phyloP scores from a whole-genome alignment of 2,888 invertebrate genomes.

The Piscicola geometra region DNA sequence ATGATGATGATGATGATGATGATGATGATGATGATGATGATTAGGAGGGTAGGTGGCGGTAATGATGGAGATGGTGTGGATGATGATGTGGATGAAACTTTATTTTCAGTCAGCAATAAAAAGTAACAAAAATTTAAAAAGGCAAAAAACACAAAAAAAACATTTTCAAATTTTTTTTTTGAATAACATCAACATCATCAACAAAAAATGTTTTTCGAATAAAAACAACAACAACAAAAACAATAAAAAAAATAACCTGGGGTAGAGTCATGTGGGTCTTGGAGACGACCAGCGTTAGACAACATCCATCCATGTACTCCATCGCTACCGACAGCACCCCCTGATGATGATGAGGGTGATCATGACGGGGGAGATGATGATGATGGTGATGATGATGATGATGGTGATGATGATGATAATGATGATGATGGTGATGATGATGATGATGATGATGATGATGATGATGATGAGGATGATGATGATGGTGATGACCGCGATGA shows the following conservation, averaged over 20 bases:
- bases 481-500: neutral
- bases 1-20: constrained; percentile 63
- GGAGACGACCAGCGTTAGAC: constrained; percentile 95
- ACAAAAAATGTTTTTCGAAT: no score
- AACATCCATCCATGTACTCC: constrained; percentile 98
- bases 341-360: constrained; percentile 15
- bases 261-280: constrained; percentile 65
- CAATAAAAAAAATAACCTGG: neutral
- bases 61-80: neutral
- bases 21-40: neutral
- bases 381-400: constrained; percentile 34
- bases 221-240: no score
- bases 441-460: constrained; percentile 4
- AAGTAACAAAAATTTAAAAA: no score
- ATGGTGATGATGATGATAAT: constrained; percentile 28
- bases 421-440: neutral
- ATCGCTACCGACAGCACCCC: constrained; percentile 77
- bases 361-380: constrained; percentile 18
- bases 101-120: neutral
- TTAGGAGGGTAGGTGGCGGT: neutral
- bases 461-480: neutral
- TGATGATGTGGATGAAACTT: neutral
- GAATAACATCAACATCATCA: no score
- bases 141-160: no score
- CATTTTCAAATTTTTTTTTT: no score